phyloP scores from a whole-genome alignment of 2,888 invertebrate species.

The Nemoura dubitans region DNA sequence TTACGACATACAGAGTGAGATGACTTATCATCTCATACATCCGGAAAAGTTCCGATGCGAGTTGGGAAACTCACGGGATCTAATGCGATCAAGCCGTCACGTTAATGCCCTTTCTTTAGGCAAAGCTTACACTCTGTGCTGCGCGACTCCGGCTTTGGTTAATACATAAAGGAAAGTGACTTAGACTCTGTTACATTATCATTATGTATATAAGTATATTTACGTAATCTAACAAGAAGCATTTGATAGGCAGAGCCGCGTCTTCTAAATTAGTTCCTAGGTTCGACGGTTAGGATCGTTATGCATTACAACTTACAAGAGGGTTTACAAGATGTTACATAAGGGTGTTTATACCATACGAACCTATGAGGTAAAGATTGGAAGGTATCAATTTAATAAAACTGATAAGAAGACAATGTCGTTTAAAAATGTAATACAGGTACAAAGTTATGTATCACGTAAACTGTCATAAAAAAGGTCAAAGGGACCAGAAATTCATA shows the following conservation, averaged over 20 bases:
- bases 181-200: not conserved
- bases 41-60: conserved; percentile 12
- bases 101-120: not conserved
- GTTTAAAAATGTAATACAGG: not conserved
- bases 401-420: not conserved
- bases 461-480: not conserved
- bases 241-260: not conserved
- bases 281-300: not conserved
- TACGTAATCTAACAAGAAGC: not conserved
- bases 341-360: no score
- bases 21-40: not conserved
- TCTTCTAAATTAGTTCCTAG: not conserved
- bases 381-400: not conserved
- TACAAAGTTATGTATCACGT: not conserved
- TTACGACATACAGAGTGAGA: not conserved
- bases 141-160: not conserved
- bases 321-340: no score
- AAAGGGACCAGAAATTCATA: not conserved
- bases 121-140: not conserved
- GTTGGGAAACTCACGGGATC: not conserved
- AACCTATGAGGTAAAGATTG: not conserved
- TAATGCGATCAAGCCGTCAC: not conserved
- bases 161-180: conserved; percentile 12
- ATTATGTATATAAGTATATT: not conserved
- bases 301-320: not conserved